phyloP scores from a whole-genome alignment of 2,113 vertebrate species.

The Brachirus orientalis region DNA sequence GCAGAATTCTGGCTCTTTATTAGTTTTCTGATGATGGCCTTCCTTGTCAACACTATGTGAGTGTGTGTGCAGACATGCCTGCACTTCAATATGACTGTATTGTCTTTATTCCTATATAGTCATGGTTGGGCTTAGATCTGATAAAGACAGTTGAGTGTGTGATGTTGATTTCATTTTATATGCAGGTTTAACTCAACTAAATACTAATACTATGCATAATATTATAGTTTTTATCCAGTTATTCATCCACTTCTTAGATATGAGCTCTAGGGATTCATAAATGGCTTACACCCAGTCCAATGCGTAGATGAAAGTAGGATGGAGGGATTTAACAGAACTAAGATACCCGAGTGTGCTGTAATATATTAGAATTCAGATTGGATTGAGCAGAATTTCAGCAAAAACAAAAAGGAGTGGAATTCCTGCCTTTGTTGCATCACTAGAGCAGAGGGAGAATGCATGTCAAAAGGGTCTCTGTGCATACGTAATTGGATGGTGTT shows the following conservation, averaged over 20 bases:
- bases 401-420: constrained; percentile 42
- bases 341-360: constrained; percentile 9
- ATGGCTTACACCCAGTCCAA: constrained; percentile 47
- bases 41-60: constrained; percentile 36
- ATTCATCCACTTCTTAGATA: constrained; percentile 46
- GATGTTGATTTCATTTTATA: constrained; percentile 37
- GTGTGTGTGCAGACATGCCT: constrained; percentile 13
- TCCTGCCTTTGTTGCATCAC: constrained; percentile 59
- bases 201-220: constrained; percentile 35
- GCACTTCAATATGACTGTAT: not conserved
- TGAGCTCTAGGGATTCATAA: constrained; percentile 56
- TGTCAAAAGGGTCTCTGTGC: constrained; percentile 67
- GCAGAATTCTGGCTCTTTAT: constrained; percentile 73
- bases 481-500: constrained; percentile 67
- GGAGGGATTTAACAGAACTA: constrained; percentile 41
- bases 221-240: constrained; percentile 43
- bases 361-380: constrained; percentile 29
- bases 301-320: constrained; percentile 40
- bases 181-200: constrained; percentile 42
- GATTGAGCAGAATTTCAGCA: constrained; percentile 22
- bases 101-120: no score
- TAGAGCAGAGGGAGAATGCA: constrained; percentile 38
- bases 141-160: no score
- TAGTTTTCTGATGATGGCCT: constrained; percentile 75
- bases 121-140: no score